Evolutionary conservation across 2,888 invertebrate species (phyloP).

Genomic region (Bibio marci): DNA sequence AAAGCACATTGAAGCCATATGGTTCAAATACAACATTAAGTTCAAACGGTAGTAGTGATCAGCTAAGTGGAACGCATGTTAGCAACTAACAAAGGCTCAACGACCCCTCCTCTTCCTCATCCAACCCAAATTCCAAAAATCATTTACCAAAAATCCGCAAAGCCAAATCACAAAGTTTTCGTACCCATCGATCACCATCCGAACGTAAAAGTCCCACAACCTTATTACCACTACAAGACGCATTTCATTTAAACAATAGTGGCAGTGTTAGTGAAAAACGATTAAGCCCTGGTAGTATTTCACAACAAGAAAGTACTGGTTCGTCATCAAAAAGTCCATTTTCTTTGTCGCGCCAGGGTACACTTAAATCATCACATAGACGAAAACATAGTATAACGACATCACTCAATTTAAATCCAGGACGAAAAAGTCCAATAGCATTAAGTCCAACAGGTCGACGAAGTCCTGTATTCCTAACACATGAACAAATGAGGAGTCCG

Average conservation of each 20-base stretch:
- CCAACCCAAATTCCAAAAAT: neutral
- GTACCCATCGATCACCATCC: slow-evolving; percentile 28
- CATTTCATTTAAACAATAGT: slow-evolving; percentile 16
- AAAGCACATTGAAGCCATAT: slow-evolving; percentile 77
- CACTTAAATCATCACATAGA: slow-evolving; percentile 24
- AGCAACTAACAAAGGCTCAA: slow-evolving; percentile 82
- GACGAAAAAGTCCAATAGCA: slow-evolving; percentile 22
- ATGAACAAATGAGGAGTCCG: slow-evolving; percentile 23
- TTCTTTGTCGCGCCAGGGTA: slow-evolving; percentile 27
- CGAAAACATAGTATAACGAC: slow-evolving; percentile 26
- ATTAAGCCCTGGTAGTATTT: slow-evolving; percentile 15
- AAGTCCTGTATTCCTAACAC: slow-evolving; percentile 23
- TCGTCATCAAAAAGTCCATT: slow-evolving; percentile 22
- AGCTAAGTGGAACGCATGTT: slow-evolving; percentile 50
- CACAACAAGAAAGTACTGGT: slow-evolving; percentile 25
- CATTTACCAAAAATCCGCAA: slow-evolving; percentile 29
- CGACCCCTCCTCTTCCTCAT: slow-evolving; percentile 43
- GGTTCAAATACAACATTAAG: slow-evolving; percentile 82
- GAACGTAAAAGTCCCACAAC: slow-evolving; percentile 26
- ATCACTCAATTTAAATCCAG: slow-evolving; percentile 19
- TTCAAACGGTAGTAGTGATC: slow-evolving; percentile 68
- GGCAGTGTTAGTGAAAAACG: neutral
- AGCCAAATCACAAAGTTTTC: slow-evolving; percentile 30
- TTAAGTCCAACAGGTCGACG: slow-evolving; percentile 16
- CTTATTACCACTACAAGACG: slow-evolving; percentile 12